These are phyloP conservation scores for Callinectes sapidus DNA, from an alignment of 2,888 invertebrate genomes.

Conservation along the genomic window DNA sequence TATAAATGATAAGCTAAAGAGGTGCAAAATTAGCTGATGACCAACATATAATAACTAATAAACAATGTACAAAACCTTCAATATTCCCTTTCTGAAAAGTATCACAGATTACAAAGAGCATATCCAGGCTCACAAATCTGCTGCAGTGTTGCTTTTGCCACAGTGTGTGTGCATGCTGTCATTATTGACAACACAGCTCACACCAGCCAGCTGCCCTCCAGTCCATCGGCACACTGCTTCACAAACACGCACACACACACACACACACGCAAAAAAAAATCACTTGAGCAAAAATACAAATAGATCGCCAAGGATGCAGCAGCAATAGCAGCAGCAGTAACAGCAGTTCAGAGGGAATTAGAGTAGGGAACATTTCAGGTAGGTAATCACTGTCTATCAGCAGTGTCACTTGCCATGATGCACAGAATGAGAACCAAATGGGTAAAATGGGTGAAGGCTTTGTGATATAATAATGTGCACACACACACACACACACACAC, in stretches of 20 bases:
- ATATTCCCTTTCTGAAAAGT: not conserved
- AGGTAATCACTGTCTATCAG: not conserved
- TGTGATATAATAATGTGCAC: not conserved
- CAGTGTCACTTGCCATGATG: not conserved
- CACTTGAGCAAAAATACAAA: not conserved
- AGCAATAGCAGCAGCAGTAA: not conserved
- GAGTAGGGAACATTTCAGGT: not conserved
- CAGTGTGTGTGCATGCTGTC: not conserved
- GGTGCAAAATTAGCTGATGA: not conserved
- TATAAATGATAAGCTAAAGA: too few species aligned
- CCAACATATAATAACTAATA: not conserved
- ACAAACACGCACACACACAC: too few species aligned
- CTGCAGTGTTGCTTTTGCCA: not conserved
- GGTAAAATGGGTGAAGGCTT: not conserved
- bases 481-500: constrained; percentile 10
- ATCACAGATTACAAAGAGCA: not conserved
- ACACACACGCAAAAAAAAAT: not conserved
- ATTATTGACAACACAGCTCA: not conserved
- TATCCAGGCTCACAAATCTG: not conserved
- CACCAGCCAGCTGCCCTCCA: not conserved
- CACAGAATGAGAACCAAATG: not conserved
- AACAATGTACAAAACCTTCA: not conserved
- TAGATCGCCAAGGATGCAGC: not conserved
- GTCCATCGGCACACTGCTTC: not conserved
- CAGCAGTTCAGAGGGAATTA: not conserved